Conservation (phyloP, 2,888 invertebrate genomes). For the Sphaeridia pumilis region DNA sequence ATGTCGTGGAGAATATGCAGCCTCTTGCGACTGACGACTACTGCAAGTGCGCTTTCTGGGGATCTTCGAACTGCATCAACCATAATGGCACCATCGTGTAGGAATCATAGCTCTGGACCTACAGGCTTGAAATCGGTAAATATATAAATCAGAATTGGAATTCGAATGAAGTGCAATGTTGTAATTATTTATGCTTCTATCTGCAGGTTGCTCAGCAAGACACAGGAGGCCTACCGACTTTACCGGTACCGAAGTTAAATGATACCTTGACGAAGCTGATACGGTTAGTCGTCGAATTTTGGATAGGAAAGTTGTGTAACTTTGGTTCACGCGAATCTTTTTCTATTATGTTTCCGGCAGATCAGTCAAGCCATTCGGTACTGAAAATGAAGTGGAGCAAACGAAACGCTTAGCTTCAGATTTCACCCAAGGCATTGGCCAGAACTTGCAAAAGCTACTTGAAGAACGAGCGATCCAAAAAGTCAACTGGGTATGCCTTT, state of each 20-base stretch:
- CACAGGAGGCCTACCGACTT: constrained; percentile 48
- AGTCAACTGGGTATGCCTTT: constrained; percentile 60
- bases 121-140: too few species aligned
- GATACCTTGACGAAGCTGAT: constrained; percentile 66
- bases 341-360: too few species aligned
- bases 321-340: not conserved
- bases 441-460: constrained; percentile 59
- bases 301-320: not conserved
- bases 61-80: too few species aligned
- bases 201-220: too few species aligned
- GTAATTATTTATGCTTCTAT: too few species aligned
- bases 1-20: too few species aligned
- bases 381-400: constrained; percentile 54
- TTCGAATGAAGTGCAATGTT: too few species aligned
- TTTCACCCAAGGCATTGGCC: constrained; percentile 55
- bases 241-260: constrained; percentile 69
- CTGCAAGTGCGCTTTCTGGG: too few species aligned
- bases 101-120: too few species aligned
- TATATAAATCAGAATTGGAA: too few species aligned
- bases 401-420: constrained; percentile 56
- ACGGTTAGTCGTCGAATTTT: constrained; percentile 38
- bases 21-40: too few species aligned
- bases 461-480: constrained; percentile 52
- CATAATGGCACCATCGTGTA: too few species aligned
- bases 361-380: constrained; percentile 66